These are phyloP conservation scores for Orthosia gracilis DNA, from an alignment of 2,888 invertebrate species.

Conservation along the genomic window DNA sequence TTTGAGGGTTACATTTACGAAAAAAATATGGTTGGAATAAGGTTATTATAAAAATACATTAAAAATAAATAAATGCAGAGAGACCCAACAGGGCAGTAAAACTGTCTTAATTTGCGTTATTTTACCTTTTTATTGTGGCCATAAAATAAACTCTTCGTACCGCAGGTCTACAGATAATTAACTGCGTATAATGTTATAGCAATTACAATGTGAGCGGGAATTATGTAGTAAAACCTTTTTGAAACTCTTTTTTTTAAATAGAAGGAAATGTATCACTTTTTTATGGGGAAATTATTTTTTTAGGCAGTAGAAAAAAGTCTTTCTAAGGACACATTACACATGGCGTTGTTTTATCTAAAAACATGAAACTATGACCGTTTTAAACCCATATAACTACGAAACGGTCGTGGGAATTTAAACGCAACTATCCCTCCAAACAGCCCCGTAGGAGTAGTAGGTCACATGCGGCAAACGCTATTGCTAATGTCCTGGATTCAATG, in stretches of 20 bases:
- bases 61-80: slow-evolving; percentile 18
- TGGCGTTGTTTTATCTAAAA: not conserved
- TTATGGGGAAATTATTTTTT: not conserved
- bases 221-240: slow-evolving; percentile 9
- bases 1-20: not conserved
- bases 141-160: slow-evolving; percentile 37
- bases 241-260: not conserved
- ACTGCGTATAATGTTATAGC: slow-evolving; percentile 21
- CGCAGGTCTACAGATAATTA: slow-evolving; percentile 17
- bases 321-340: not conserved
- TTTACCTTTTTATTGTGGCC: slow-evolving; percentile 65
- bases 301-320: not conserved
- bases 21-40: slow-evolving; percentile 1
- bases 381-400: no score
- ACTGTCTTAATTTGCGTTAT: slow-evolving; percentile 42
- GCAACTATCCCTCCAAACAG: no score
- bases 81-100: slow-evolving; percentile 13
- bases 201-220: slow-evolving; percentile 18
- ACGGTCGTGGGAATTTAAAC: no score
- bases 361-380: not conserved
- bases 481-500: not conserved
- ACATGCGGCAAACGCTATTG: no score
- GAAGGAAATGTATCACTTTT: not conserved
- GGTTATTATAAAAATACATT: slow-evolving; percentile 24
- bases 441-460: no score